Conservation (phyloP, 1,140 invertebrate genomes). For the Linepithema humile region DNA sequence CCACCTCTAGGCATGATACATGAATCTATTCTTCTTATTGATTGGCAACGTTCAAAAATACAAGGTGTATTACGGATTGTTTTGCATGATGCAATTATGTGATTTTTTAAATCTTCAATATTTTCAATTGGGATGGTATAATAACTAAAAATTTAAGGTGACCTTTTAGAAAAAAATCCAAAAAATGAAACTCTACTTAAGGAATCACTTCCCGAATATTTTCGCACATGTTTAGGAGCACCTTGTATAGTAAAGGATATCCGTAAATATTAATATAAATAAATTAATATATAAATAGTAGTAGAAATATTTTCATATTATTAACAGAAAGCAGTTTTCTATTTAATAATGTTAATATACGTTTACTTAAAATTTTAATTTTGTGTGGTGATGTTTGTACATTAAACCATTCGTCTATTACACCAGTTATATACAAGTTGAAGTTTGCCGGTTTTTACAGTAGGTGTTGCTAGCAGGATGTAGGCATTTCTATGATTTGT, state of each 20-base stretch:
- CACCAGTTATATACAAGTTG: conserved; percentile 70
- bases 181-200: too few relatives aligned
- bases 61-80: not conserved
- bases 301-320: not conserved
- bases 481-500: too few relatives aligned
- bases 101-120: not conserved
- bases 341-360: not conserved
- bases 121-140: not conserved
- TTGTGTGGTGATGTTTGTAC: conserved; percentile 73
- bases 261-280: too few relatives aligned
- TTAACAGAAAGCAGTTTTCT: not conserved
- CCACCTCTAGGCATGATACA: too few relatives aligned
- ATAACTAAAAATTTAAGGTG: too few relatives aligned
- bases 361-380: conserved; percentile 80
- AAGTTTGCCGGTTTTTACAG: too few relatives aligned
- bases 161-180: too few relatives aligned
- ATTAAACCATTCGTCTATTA: conserved; percentile 64
- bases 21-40: not conserved
- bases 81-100: not conserved
- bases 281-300: too few relatives aligned
- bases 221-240: too few relatives aligned
- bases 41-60: not conserved
- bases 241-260: too few relatives aligned
- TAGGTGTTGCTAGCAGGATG: too few relatives aligned
- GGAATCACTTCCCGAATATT: too few relatives aligned